Conservation (phyloP, 2,888 invertebrate genomes). For the Oxyteleia sp. region DNA sequence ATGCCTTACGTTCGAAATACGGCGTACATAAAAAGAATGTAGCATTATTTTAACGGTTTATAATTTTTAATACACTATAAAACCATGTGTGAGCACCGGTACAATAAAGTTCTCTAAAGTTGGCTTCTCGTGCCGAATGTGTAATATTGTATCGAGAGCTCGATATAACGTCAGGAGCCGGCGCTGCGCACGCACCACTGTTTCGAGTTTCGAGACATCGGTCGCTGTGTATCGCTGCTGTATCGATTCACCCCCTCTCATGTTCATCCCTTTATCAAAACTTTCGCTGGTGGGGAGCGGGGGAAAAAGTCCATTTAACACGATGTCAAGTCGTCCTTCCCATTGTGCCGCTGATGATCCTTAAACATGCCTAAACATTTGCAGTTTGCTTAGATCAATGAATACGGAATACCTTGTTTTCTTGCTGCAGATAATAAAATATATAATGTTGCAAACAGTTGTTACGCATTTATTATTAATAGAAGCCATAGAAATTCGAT, state of each 20-base stretch:
- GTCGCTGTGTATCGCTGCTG: constrained; percentile 86
- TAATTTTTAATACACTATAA: constrained; percentile 60
- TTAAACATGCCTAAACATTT: background rate
- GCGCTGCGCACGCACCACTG: constrained; percentile 82
- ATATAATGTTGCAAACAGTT: too few relatives aligned
- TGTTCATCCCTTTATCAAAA: constrained; percentile 66
- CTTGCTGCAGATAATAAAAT: too few relatives aligned
- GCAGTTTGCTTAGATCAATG: too few relatives aligned
- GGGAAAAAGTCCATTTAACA: constrained; percentile 78
- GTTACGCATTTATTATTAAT: too few relatives aligned
- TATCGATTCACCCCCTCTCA: constrained; percentile 86
- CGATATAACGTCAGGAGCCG: constrained; percentile 77
- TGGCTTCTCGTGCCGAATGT: constrained; percentile 78
- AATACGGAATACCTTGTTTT: too few relatives aligned
- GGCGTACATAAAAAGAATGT: constrained; percentile 33
- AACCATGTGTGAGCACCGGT: constrained; percentile 37
- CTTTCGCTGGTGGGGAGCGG: constrained; percentile 75
- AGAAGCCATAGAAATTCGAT: too few relatives aligned
- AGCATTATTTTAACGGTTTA: constrained; percentile 31
- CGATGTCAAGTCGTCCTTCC: constrained; percentile 78
- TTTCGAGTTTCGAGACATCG: constrained; percentile 86
- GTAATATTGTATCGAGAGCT: constrained; percentile 80
- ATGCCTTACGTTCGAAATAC: too few relatives aligned
- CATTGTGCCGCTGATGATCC: constrained; percentile 23
- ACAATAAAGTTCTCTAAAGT: constrained; percentile 75